Percentiles rank a stretch among this genome's conserved stretches.
Conservation (phyloP, 2,797 vertebrate genomes). For the Eutrigla gurnardus region DNA sequence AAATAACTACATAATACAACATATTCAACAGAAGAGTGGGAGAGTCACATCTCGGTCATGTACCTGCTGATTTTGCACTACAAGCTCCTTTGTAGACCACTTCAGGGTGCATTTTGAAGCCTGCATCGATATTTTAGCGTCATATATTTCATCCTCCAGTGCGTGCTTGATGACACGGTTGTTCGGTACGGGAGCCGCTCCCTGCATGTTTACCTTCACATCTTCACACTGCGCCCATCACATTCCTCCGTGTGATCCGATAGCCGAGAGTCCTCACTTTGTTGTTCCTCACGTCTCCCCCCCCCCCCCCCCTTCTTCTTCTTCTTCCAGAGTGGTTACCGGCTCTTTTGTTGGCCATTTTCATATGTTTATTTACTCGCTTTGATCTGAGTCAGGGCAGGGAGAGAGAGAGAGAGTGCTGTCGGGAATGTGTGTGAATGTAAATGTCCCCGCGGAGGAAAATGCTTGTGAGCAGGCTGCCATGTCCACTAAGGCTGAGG, state of each 20-base stretch:
- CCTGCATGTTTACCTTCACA: conserved; percentile 58
- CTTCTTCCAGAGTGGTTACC: conserved; percentile 56
- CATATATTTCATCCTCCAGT: conserved; percentile 34
- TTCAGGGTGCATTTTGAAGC: conserved; percentile 61
- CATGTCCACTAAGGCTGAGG: conserved; percentile 73
- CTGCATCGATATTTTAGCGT: conserved; percentile 38
- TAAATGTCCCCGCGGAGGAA: conserved; percentile 61
- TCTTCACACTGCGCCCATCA: conserved; percentile 35
- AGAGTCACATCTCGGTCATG: conserved; percentile 3
- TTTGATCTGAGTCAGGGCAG: conserved; percentile 68
- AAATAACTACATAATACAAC: too few species aligned
- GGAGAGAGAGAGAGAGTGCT: conserved; percentile 17
- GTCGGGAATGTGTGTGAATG: conserved; percentile 23
- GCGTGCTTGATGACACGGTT: conserved; percentile 50
- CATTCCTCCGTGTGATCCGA: conserved; percentile 58
- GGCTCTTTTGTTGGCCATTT: conserved; percentile 74
- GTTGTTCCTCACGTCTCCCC: conserved; percentile 44
- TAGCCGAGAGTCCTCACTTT: conserved; percentile 68
- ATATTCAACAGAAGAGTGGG: not conserved
- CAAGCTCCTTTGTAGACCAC: conserved; percentile 52
- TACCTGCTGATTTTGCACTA: conserved; percentile 52
- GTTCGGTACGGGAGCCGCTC: conserved; percentile 29
- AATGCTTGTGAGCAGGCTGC: conserved; percentile 69
- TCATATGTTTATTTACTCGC: conserved; percentile 82
- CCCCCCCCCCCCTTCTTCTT: conserved; percentile 25